Evolutionary conservation across 2,888 invertebrate species (phyloP).

Genomic region (Deilephila porcellus): DNA sequence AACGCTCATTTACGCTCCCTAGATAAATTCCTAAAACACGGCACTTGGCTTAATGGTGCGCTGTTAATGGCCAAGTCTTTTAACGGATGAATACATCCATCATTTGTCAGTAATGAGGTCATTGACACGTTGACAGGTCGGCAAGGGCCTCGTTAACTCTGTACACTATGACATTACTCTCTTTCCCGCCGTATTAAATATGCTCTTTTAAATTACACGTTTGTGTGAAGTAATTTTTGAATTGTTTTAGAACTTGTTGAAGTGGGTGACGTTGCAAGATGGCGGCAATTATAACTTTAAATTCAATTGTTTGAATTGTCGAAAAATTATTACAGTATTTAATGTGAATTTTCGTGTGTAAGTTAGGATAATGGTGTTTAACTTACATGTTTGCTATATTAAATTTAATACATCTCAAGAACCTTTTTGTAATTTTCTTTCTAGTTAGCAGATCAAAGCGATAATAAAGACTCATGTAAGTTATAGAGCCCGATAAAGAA

Average conservation of each 20-base stretch:
- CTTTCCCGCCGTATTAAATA: constrained; percentile 47
- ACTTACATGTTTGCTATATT: too few species aligned
- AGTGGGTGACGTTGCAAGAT: neutral
- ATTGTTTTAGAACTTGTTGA: neutral
- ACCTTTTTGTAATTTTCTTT: neutral
- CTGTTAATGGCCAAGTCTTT: constrained; percentile 72
- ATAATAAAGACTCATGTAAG: neutral
- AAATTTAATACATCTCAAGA: neutral
- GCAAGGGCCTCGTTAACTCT: constrained; percentile 39
- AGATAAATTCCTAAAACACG: constrained; percentile 63
- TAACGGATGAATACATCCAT: constrained; percentile 73
- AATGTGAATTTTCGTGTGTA: too few species aligned
- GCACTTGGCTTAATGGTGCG: constrained; percentile 58
- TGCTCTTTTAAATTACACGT: constrained; percentile 40
- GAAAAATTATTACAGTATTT: too few species aligned
- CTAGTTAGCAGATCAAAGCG: neutral
- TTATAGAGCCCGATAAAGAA: neutral
- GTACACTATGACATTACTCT: constrained; percentile 52
- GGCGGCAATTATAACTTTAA: neutral
- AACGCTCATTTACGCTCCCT: constrained; percentile 36
- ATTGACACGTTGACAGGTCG: constrained; percentile 64
- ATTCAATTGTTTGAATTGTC: neutral
- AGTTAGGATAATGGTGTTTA: too few species aligned
- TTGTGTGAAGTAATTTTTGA: constrained; percentile 35
- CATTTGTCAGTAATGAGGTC: constrained; percentile 74